Conservation (phyloP, 2,797 vertebrate species). For the Nyctalus aviator region DNA sequence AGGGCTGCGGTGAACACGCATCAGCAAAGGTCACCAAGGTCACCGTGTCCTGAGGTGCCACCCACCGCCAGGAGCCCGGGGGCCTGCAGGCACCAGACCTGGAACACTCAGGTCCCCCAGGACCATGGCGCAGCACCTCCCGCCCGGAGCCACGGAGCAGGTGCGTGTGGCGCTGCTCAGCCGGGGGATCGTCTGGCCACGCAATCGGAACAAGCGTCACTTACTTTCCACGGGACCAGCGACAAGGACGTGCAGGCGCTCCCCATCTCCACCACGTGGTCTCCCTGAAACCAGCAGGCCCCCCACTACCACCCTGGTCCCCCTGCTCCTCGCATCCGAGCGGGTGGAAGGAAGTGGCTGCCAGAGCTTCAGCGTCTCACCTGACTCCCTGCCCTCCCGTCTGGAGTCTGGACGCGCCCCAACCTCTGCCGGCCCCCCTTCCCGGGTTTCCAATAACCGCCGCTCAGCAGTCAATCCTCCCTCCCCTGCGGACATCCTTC, state of each 20-base stretch:
- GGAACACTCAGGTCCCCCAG: not conserved
- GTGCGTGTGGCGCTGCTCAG: not conserved
- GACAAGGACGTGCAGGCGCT: not conserved
- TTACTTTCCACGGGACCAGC: constrained; percentile 34
- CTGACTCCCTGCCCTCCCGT: not conserved
- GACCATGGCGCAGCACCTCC: not conserved
- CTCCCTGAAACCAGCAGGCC: not conserved
- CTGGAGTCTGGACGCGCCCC: not conserved
- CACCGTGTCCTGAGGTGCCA: not conserved
- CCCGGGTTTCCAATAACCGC: constrained; percentile 52
- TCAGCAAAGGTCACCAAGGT: not conserved
- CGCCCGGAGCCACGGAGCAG: not conserved
- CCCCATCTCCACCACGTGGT: not conserved
- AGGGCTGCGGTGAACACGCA: not conserved
- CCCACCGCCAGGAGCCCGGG: not conserved
- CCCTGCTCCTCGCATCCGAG: not conserved
- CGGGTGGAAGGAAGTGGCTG: not conserved
- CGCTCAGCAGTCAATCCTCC: not conserved
- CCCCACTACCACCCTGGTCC: not conserved
- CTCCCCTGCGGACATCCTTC: not conserved
- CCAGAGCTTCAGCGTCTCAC: not conserved
- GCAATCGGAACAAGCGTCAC: not conserved
- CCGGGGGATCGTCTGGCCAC: not conserved
- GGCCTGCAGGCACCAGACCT: not conserved
- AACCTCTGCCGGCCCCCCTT: not conserved